Percentiles rank a stretch among this genome's conserved stretches.
These are phyloP conservation scores for Homarus americanus DNA, from an alignment of 1,140 invertebrate species.

Conservation along the genomic window DNA sequence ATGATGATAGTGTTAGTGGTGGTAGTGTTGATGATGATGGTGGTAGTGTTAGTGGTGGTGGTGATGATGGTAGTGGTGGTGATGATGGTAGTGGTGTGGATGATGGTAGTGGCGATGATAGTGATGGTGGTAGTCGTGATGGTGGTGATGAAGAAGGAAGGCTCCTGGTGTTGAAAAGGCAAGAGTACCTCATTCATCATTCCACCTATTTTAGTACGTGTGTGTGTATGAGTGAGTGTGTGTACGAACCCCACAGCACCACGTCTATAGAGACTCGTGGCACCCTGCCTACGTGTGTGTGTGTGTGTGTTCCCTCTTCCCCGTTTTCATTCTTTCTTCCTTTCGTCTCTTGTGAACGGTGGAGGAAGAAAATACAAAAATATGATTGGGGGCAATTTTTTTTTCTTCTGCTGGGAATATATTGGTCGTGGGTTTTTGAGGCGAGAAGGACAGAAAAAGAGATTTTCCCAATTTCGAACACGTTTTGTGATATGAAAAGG, in stretches of 20 bases:
- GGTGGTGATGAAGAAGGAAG: neutral
- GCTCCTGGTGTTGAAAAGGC: neutral
- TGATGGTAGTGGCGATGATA: too few species aligned
- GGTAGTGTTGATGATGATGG: too few species aligned
- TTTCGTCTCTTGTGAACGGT: neutral
- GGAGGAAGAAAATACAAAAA: slow-evolving; percentile 22
- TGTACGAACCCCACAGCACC: too few species aligned
- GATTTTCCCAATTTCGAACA: slow-evolving; percentile 51
- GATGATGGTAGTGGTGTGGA: too few species aligned
- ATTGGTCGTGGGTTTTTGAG: slow-evolving; percentile 48
- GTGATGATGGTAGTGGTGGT: too few species aligned
- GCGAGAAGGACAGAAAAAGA: neutral
- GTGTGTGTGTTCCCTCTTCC: slow-evolving; percentile 10
- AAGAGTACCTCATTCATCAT: slow-evolving; percentile 21
- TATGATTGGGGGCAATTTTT: slow-evolving; percentile 41
- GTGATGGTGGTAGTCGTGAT: too few species aligned
- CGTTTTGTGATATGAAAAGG: slow-evolving; percentile 66
- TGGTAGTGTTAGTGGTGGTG: too few species aligned
- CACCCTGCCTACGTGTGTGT: neutral
- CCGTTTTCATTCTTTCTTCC: slow-evolving; percentile 7
- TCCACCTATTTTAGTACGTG: too few species aligned
- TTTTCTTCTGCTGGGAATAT: slow-evolving; percentile 52
- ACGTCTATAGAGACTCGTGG: too few species aligned
- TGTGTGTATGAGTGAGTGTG: too few species aligned
- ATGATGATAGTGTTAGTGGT: too few species aligned